Percentiles rank a stretch among this genome's conserved stretches.
These are phyloP conservation scores for Dryobota labecula DNA, from an alignment of 2,888 invertebrate species.

Conservation along the genomic window DNA sequence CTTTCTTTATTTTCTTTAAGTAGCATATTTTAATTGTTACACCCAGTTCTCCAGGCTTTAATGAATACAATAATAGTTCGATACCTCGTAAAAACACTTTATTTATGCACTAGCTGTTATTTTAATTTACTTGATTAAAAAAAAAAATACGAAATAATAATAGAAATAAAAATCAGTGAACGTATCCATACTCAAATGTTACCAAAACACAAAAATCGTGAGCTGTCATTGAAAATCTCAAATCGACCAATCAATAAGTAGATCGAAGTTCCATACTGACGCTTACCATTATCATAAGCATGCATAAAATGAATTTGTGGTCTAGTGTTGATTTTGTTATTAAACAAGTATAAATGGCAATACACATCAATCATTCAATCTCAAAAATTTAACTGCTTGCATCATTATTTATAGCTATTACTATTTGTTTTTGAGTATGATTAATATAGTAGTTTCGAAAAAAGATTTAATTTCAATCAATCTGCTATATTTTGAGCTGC, in stretches of 20 bases:
- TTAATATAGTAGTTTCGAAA: too few relatives aligned
- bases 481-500: not conserved
- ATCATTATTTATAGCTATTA: not conserved
- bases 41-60: too few relatives aligned
- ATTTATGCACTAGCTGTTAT: too few relatives aligned
- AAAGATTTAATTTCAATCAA: not conserved
- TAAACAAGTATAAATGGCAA: not conserved
- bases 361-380: not conserved
- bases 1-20: too few relatives aligned
- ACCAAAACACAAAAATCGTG: conserved; percentile 24
- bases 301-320: not conserved
- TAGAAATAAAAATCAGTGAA: conserved; percentile 12
- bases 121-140: too few relatives aligned
- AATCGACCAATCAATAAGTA: conserved; percentile 39
- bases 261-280: not conserved
- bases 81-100: too few relatives aligned
- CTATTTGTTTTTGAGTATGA: not conserved
- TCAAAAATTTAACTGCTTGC: not conserved
- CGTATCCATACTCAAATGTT: conserved; percentile 31
- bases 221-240: conserved; percentile 24
- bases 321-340: not conserved
- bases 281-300: not conserved
- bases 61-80: too few relatives aligned
- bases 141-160: not conserved
- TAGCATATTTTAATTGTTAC: too few relatives aligned